Evolutionary conservation across 1,140 invertebrate genomes (phyloP), one percentile per base, ranked within the genome.

Genomic region (Diabrotica virgifera): DNA sequence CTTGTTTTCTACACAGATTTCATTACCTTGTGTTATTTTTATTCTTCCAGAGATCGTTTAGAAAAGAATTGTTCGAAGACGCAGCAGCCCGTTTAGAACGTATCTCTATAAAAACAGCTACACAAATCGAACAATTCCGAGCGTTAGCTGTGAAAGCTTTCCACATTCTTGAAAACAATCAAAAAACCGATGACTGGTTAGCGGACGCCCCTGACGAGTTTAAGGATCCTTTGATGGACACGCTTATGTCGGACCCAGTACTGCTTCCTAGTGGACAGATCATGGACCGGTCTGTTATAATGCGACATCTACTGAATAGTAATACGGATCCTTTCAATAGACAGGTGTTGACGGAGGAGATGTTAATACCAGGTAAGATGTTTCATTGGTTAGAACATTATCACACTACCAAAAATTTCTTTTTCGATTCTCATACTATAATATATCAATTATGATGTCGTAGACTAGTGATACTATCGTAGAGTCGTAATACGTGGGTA

Each of bases 201-300:
- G 93, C 92, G 36, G 96, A 99, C 79, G 95, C 95, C 52, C 97
- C 97, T 0, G 96, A 99, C 70, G 96, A 98, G 80, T 99, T 97
- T 79, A 90, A 90, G 81, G 96, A 98, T 85, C 95, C 96, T 0
- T 81, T 99, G 1, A 98, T 99, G 96, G 94, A 96, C 75, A 98
- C 96, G 0, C 79, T 99, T 13, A 98, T 99, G 96, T 90, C 90
- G 2, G 95, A 99, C 79, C 97, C 97, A 4, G 96, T 99, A 0
- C 83, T 90, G 63, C 82, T 99, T 65, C 96, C 96, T 8, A 95
- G 94, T 62, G 96, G 96, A 63, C 93, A 93, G 73, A 85, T 98
- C 4, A 98, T 98, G 94, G 96, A 99, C 80, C 85, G 95, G 55
- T 87, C 94, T 36, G 92, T 97, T 65, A 99, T 99, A 59, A 86